phyloP scores from a whole-genome alignment of 2,113 vertebrate species.

The Crotophaga sulcirostris region DNA sequence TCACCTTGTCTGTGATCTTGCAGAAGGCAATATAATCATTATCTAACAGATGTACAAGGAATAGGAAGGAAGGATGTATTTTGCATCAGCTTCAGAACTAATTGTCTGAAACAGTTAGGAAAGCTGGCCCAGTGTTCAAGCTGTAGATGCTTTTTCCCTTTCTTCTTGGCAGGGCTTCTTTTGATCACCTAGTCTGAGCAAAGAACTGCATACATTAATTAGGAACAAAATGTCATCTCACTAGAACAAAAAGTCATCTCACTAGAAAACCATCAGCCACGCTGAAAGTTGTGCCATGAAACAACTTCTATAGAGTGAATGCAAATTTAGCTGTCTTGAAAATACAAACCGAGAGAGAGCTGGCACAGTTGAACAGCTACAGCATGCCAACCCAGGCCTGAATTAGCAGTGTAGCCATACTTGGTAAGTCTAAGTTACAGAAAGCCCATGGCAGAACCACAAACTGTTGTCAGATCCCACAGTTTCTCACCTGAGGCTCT shows the following conservation, averaged over 20 bases:
- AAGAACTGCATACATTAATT: not conserved
- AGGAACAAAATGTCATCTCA: slow-evolving; percentile 37
- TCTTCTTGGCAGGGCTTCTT: not conserved
- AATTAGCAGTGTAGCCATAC: not conserved
- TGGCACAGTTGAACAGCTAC: not conserved
- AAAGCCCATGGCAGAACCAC: not conserved
- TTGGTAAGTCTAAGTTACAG: not conserved
- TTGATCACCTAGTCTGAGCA: slow-evolving; percentile 6
- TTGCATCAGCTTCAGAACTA: not conserved
- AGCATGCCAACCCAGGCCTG: not conserved
- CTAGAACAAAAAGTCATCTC: slow-evolving; percentile 1
- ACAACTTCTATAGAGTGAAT: not conserved
- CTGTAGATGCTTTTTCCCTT: not conserved
- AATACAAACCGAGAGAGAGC: not conserved
- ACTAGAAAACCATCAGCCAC: slow-evolving; percentile 11
- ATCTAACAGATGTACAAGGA: not conserved
- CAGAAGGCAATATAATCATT: not conserved
- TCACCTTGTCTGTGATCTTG: not conserved
- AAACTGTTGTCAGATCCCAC: not conserved
- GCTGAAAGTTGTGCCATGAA: not conserved
- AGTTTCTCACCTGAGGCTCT: not conserved
- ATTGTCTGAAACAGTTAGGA: not conserved
- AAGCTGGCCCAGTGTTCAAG: not conserved
- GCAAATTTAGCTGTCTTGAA: slow-evolving; percentile 3
- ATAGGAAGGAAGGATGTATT: not conserved